Base-by-base conservation (phyloP, 2,113 vertebrate species). In the Caranx melampygus region DNA sequence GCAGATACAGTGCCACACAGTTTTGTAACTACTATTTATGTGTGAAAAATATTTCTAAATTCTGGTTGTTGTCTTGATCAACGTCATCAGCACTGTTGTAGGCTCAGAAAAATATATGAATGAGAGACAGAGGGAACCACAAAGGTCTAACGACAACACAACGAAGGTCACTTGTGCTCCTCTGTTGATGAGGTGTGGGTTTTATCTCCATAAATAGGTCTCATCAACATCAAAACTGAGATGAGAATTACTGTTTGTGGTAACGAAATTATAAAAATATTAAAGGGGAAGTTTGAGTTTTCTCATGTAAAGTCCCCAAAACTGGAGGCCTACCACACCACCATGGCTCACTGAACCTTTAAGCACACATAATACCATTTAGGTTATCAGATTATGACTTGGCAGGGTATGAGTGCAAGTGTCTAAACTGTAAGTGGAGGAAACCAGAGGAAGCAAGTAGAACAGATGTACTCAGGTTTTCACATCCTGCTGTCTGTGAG, bases 331-430 rank as follows among this genome's bases (percentile, higher is more conserved):
- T 26, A 26, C 26, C 26, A 6, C 6, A 49, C 15, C 14, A n/a
- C 8, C 5, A 40, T 10, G 54, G 16, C 52, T 12, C 21, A 45
- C 20, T 21, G 51, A 31, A 16, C 33, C 20, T 20, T 34, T 35
- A 45, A 51, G 21, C 26, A 9, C 13, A 34, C 8, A 57, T 18
- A 40, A 57, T 20, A 20, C 15, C 6, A 14, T 71, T 63, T 15
- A 33, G 7, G 6, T 52, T 8, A 73, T 59, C 52, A 60, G 55
- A 60, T 81, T 54, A 55, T 47, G 37, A 63, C 37, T 45, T 45
- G 66, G 21, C 55, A 68, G 45, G 34, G 3, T 15, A 37, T 62
- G 26, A 64, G 57, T 60, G 26, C 40, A 52, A 72, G 40, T 31
- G 8, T 69, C 35, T 21, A 34, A 3, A 44, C 0, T 12, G 14